Base-by-base conservation (phyloP, 2,113 vertebrate species). In the Typhlomys cinereus region DNA sequence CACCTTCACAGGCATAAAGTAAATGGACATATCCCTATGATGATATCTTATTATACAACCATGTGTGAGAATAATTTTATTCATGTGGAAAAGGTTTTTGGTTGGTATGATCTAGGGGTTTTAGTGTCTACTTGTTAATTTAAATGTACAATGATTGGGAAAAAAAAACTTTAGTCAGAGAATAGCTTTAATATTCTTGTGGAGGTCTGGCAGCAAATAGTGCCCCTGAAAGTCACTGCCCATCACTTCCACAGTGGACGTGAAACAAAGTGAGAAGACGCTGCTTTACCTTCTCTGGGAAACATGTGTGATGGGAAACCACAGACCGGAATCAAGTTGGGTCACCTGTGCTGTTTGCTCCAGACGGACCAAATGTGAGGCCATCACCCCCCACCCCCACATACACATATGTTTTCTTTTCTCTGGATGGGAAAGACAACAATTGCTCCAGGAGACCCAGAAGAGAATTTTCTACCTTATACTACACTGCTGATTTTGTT, bases 211-310 rank as follows among this genome's bases (percentile, higher is more conserved):
- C 27, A 54, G 93, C 91, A 91, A 92, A 48, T 83, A 74, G 88
- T 80, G 62, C 36, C 94, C 95, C 93, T 74, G 34, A 27, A 78
- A 48, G 66, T 70, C 86, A 50, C 7, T 84, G 39, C 44, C 79
- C 79, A 41, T 86, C 67, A 64, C 70, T 92, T 90, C 69, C 79
- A 85, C n/a, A 1, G 62, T 85, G 93, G 96, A 87, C 81, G 67
- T 46, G 50, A 54, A 92, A 82, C 76, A 92, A 95, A 97, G 86
- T 71, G 85, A 95, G 83, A 91, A 97, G 92, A 95, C 94, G 91
- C 89, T 95, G 89, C 78, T 93, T 96, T 94, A 96, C 93, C 95
- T 97, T 96, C 52, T 92, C 88, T 70, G 93, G 86, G 89, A 96
- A 83, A 95, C 83, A 96, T 59, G 64, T 89, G 87, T 64, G 64